A percentile compares a stretch with the other conserved stretches of the same genome.
These are phyloP conservation scores for Pseudorasbora parva DNA, from an alignment of 2,113 vertebrate genomes.

Conservation along the genomic window DNA sequence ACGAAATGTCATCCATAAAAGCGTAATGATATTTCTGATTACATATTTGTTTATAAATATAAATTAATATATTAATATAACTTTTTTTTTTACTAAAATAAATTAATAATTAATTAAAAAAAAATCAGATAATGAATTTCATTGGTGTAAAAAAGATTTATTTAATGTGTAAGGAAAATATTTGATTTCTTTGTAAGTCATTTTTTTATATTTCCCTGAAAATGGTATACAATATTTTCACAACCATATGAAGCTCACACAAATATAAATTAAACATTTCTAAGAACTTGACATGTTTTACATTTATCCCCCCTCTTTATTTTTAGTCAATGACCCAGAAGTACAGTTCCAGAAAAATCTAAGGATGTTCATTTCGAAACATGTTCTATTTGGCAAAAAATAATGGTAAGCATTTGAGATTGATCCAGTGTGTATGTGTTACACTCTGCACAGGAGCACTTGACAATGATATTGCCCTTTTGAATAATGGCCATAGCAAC, in stretches of 20 bases:
- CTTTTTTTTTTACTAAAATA: no score
- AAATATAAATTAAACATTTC: not conserved
- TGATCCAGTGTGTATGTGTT: not conserved
- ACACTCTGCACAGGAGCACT: not conserved
- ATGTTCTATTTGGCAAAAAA: no score
- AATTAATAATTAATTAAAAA: no score
- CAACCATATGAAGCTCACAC: not conserved
- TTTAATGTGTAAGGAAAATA: no score
- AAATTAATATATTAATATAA: no score
- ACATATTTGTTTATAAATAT: no score
- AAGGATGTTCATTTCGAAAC: not conserved
- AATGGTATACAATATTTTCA: not conserved
- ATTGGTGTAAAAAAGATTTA: no score
- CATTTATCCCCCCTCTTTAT: not conserved
- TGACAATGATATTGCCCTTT: conserved; percentile 6
- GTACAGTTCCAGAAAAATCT: not conserved
- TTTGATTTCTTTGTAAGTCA: no score
- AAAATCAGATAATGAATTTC: no score
- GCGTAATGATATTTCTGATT: no score
- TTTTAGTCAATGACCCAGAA: not conserved
- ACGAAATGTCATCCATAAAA: no score
- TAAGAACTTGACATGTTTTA: not conserved
- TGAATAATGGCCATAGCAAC: not conserved
- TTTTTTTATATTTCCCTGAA: no score
- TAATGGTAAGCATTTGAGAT: not conserved